A percentile compares a stretch with the other conserved stretches of the same genome.
Conservation (phyloP, 2,888 invertebrate species). For the Mayetiola destructor region DNA sequence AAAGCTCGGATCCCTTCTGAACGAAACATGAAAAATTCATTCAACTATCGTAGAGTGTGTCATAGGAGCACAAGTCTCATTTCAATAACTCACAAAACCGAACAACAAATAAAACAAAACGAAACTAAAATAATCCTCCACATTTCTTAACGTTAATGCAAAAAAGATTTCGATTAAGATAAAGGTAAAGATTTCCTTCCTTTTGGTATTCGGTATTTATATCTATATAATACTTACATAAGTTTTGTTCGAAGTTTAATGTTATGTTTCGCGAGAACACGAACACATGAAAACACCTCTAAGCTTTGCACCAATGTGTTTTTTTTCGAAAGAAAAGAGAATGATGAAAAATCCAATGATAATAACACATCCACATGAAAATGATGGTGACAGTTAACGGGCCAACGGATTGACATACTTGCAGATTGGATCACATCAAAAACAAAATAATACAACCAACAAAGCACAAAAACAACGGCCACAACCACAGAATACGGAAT, state of each 20-base stretch:
- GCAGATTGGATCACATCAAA: not conserved
- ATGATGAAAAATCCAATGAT: not conserved
- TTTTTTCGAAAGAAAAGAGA: no score
- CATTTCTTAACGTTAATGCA: conserved; percentile 10
- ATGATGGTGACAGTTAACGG: conserved; percentile 10
- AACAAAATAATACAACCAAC: not conserved
- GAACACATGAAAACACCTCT: not conserved
- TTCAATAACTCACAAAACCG: not conserved
- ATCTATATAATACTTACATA: no score
- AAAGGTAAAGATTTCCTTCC: no score
- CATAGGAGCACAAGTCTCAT: conserved; percentile 2
- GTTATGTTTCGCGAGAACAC: not conserved
- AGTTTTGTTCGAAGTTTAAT: no score
- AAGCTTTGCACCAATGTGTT: conserved; percentile 8
- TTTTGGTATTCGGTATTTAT: no score
- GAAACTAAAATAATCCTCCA: no score
- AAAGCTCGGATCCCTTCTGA: no score
- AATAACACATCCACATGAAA: not conserved
- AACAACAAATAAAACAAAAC: conserved; percentile 1
- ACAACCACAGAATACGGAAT: not conserved
- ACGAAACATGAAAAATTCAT: conserved; percentile 1
- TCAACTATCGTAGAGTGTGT: conserved; percentile 8
- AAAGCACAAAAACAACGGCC: not conserved
- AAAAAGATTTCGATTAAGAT: conserved; percentile 13
- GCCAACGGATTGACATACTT: conserved; percentile 8